These are phyloP conservation scores for Myripristis jacobus DNA, from an alignment of 2,797 vertebrate species.

Conservation along the genomic window DNA sequence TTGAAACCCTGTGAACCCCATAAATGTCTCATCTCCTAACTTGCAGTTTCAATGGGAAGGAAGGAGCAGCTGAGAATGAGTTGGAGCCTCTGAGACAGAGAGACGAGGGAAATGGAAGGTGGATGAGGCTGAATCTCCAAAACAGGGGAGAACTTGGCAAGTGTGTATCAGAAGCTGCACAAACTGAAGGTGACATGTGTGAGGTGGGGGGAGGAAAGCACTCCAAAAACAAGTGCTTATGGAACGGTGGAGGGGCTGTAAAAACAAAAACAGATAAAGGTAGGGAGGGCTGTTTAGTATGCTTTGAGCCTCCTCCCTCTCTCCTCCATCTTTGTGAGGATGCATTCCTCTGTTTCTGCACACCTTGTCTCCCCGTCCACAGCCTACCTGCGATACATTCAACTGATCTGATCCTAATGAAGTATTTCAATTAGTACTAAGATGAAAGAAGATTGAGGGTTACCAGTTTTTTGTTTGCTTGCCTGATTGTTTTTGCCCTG, in stretches of 20 bases:
- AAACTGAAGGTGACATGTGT: slow-evolving; percentile 11
- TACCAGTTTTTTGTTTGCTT: neutral
- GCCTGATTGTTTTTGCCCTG: slow-evolving; percentile 6
- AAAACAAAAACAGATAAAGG: slow-evolving; percentile 35
- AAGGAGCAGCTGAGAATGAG: slow-evolving; percentile 37
- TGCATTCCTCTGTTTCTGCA: slow-evolving; percentile 3
- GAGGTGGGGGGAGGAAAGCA: neutral
- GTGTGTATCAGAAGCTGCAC: neutral
- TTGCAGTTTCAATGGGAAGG: slow-evolving; percentile 18
- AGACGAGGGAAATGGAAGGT: too few relatives aligned
- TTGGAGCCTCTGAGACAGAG: neutral
- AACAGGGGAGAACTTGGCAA: slow-evolving; percentile 5
- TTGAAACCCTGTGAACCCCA: slow-evolving; percentile 38
- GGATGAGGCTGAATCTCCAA: slow-evolving; percentile 5
- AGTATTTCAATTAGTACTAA: slow-evolving; percentile 44
- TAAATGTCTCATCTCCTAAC: slow-evolving; percentile 33
- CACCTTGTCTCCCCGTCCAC: slow-evolving; percentile 27
- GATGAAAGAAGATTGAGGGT: slow-evolving; percentile 16
- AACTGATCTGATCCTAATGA: slow-evolving; percentile 37
- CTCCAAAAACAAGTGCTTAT: neutral
- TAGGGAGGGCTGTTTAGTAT: slow-evolving; percentile 21
- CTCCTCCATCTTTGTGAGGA: neutral
- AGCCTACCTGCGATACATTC: slow-evolving; percentile 38
- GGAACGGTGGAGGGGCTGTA: slow-evolving; percentile 12
- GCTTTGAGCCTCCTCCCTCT: neutral